Evolutionary conservation across 2,113 vertebrate genomes (phyloP).

Genomic region (Peromyscus polionotus): DNA sequence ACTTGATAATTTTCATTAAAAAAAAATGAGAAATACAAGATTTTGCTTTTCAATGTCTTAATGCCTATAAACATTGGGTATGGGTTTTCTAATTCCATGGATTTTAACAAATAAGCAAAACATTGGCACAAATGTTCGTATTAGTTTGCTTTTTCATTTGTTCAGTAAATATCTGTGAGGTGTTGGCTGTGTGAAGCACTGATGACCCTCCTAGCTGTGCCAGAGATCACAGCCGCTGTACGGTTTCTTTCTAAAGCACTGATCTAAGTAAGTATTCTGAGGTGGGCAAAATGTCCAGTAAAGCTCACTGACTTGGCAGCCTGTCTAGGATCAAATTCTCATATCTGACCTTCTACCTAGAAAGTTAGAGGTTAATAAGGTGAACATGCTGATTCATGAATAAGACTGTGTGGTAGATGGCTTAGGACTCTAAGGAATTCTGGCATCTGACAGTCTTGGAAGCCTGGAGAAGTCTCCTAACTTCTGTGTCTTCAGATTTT

Average conservation of each 20-base stretch:
- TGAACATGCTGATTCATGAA: background rate
- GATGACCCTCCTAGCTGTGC: background rate
- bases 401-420: background rate
- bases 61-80: background rate
- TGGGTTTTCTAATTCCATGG: constrained; percentile 20
- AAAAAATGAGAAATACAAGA: background rate
- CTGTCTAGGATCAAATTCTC: background rate
- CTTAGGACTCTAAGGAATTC: background rate
- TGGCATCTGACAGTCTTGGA: background rate
- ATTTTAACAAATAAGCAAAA: constrained; percentile 54
- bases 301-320: background rate
- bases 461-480: background rate
- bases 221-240: background rate
- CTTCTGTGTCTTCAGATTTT: background rate
- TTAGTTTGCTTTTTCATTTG: constrained; percentile 8
- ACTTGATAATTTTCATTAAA: constrained; percentile 28
- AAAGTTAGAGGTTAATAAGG: background rate
- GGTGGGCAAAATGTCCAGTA: background rate
- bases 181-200: background rate
- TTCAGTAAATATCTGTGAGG: constrained; percentile 15
- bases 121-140: background rate
- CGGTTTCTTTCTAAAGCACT: background rate
- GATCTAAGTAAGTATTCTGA: background rate
- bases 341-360: background rate
- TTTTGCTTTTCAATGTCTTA: background rate